Percentiles rank a stretch among this genome's conserved stretches.
phyloP scores from a whole-genome alignment of 1,140 invertebrate genomes.

The Panulirus ornatus region DNA sequence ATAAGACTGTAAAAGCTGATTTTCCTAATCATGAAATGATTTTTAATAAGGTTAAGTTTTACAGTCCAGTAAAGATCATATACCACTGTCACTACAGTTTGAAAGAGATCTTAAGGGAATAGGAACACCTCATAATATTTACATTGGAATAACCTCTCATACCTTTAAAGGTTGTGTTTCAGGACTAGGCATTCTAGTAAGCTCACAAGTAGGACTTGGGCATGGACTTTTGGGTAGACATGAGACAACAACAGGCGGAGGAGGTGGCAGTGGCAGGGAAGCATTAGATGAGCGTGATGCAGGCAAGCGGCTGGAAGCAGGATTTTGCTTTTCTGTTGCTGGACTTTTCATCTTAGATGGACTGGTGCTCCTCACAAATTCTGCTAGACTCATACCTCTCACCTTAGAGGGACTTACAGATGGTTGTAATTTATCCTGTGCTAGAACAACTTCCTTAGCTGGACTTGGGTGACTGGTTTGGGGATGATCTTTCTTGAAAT shows the following conservation, averaged over 20 bases:
- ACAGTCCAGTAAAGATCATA: no score
- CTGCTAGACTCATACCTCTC: conserved; percentile 53
- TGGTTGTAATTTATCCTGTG: not conserved
- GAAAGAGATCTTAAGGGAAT: no score
- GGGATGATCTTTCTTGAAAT: conserved; percentile 56
- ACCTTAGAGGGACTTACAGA: conserved; percentile 55
- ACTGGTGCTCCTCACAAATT: conserved; percentile 51
- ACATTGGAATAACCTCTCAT: not conserved
- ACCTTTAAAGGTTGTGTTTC: conserved; percentile 31
- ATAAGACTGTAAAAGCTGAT: no score
- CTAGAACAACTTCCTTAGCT: not conserved
- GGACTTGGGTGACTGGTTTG: not conserved
- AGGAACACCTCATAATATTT: no score
- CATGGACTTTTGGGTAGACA: conserved; percentile 63
- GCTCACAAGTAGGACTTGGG: conserved; percentile 22
- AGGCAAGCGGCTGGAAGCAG: conserved; percentile 38
- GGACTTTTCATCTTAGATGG: conserved; percentile 45
- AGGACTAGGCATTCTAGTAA: conserved; percentile 43
- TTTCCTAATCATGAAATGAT: no score
- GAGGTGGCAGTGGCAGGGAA: not conserved
- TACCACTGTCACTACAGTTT: no score
- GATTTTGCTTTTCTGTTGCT: conserved; percentile 18
- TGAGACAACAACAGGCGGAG: conserved; percentile 56
- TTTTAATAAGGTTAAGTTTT: no score
- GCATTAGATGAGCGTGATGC: not conserved